phyloP scores from a whole-genome alignment of 92 coral and sea anemone species.

The Zoanthus sociatus region DNA sequence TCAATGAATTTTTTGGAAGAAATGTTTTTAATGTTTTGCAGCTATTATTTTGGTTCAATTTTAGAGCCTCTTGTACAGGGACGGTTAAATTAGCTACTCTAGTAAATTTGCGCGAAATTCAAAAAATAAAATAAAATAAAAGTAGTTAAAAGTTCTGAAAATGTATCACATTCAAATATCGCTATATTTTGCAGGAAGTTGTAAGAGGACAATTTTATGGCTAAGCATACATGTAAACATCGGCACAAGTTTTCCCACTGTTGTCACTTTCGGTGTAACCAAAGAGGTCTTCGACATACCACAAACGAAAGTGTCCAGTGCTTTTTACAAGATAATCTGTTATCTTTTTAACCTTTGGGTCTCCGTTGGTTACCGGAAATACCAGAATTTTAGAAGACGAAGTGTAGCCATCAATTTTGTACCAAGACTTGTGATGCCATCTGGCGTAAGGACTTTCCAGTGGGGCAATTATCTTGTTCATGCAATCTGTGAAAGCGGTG shows the following conservation, averaged over 20 bases:
- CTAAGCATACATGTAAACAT: not conserved
- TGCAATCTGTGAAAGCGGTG: slow-evolving; percentile 7
- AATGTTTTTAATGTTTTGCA: too few relatives aligned
- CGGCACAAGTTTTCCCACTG: not conserved
- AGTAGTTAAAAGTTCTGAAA: too few relatives aligned
- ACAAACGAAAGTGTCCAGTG: not conserved
- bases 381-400: not conserved
- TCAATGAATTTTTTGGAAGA: too few relatives aligned
- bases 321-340: not conserved
- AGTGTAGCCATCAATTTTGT: not conserved
- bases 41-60: too few relatives aligned
- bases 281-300: not conserved
- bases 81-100: too few relatives aligned
- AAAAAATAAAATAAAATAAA: too few relatives aligned
- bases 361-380: not conserved
- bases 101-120: too few relatives aligned
- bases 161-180: too few relatives aligned
- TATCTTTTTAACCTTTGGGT: not conserved
- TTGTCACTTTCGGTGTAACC: not conserved
- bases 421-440: not conserved
- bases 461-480: slow-evolving; percentile 2
- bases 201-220: not conserved
- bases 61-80: too few relatives aligned
- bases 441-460: not conserved
- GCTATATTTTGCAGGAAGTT: too few relatives aligned